These are phyloP conservation scores for Fistularia tabacaria DNA, from an alignment of 2,797 vertebrate species.

Conservation along the genomic window DNA sequence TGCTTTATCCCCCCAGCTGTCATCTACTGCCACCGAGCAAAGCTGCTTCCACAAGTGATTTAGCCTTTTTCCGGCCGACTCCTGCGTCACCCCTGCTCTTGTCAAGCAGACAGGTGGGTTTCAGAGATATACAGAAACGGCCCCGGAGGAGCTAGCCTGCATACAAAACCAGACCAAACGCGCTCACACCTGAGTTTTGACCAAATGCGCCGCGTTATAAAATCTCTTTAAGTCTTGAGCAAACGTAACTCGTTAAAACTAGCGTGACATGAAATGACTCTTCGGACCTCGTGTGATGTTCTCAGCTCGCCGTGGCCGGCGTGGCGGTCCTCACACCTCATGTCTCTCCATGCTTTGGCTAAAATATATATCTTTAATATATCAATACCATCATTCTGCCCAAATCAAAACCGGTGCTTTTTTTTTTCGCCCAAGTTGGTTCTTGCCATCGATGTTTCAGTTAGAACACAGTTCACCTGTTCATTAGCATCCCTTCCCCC, in stretches of 20 bases:
- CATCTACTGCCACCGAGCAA: conserved; percentile 49
- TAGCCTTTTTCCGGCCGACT: conserved; percentile 39
- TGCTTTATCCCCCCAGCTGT: conserved; percentile 49
- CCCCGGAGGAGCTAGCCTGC: conserved; percentile 12
- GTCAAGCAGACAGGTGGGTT: conserved; percentile 23
- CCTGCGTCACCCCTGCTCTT: conserved; percentile 38
- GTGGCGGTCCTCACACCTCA: too few relatives aligned
- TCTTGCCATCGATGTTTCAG: too few relatives aligned
- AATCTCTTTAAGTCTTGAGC: conserved; percentile 12
- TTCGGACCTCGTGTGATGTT: too few relatives aligned
- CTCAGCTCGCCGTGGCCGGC: too few relatives aligned
- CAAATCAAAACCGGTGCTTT: too few relatives aligned
- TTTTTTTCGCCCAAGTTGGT: too few relatives aligned
- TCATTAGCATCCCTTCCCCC: too few relatives aligned
- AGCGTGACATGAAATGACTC: too few relatives aligned
- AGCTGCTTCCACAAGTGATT: conserved; percentile 55
- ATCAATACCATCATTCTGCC: too few relatives aligned
- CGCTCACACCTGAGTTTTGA: conserved; percentile 13
- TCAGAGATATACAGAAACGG: conserved; percentile 29
- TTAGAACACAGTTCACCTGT: too few relatives aligned
- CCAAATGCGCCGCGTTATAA: conserved; percentile 3
- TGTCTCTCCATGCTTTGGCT: too few relatives aligned
- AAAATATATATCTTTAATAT: too few relatives aligned
- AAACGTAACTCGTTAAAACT: neutral
- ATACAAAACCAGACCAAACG: neutral